These are phyloP conservation scores for Cardiocondyla obscurior DNA, from an alignment of 1,140 invertebrate genomes.

Conservation along the genomic window DNA sequence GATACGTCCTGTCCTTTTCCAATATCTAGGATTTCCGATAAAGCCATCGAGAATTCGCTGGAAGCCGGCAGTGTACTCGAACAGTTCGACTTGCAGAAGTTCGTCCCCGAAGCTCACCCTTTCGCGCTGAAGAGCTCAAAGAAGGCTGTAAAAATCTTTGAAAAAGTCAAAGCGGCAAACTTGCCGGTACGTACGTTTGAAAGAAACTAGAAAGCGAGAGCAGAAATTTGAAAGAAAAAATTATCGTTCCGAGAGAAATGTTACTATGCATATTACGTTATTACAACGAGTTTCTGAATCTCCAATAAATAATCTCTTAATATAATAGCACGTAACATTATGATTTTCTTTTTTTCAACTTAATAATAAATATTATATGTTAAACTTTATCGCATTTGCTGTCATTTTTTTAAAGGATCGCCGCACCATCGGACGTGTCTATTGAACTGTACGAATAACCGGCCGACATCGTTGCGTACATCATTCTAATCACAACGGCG, in stretches of 20 bases:
- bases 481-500: slow-evolving; percentile 29
- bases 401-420: neutral
- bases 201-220: slow-evolving; percentile 4
- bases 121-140: slow-evolving; percentile 59
- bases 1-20: slow-evolving; percentile 57
- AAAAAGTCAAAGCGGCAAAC: slow-evolving; percentile 61
- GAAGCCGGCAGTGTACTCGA: slow-evolving; percentile 62
- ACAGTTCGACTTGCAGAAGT: slow-evolving; percentile 67
- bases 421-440: neutral
- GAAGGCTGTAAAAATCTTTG: slow-evolving; percentile 60
- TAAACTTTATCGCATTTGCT: neutral
- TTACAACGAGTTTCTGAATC: neutral
- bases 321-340: too few species aligned
- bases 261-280: neutral
- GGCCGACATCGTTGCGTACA: slow-evolving; percentile 7
- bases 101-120: slow-evolving; percentile 70
- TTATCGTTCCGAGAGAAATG: neutral
- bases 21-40: slow-evolving; percentile 63
- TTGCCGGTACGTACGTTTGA: slow-evolving; percentile 33
- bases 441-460: neutral
- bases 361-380: too few species aligned
- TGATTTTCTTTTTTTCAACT: too few species aligned
- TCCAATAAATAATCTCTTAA: too few species aligned
- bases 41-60: slow-evolving; percentile 67
- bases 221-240: neutral